Percentiles rank a stretch among this genome's conserved stretches.
Evolutionary conservation across 2,888 invertebrate genomes (phyloP).

Genomic region (Cryptocheilus praepositus): DNA sequence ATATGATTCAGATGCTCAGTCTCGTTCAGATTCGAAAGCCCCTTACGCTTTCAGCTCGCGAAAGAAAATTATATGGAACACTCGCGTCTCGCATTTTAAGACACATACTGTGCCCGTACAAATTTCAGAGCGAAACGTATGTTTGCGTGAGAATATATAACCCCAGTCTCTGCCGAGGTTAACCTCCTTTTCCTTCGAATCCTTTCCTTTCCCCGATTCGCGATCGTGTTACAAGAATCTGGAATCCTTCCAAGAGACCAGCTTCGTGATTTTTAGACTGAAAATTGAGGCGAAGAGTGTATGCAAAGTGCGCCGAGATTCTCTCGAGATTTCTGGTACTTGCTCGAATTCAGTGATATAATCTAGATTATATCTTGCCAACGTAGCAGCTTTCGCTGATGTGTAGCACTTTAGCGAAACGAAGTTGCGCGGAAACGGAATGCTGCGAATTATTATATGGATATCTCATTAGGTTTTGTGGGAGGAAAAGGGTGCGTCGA

Average conservation of each 20-base stretch:
- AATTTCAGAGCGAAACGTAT: slow-evolving; percentile 41
- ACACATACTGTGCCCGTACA: slow-evolving; percentile 4
- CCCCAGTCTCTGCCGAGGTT: background rate
- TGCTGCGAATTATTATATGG: background rate
- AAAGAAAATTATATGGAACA: no score
- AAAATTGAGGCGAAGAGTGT: slow-evolving; percentile 53
- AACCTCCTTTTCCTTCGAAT: slow-evolving; percentile 16
- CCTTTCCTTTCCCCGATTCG: slow-evolving; percentile 46
- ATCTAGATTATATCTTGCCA: slow-evolving; percentile 33
- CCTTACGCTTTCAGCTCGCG: no score
- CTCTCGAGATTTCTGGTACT: slow-evolving; percentile 38
- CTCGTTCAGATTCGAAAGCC: no score
- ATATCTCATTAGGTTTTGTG: background rate
- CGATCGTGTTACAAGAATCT: slow-evolving; percentile 56
- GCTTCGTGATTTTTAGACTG: slow-evolving; percentile 53
- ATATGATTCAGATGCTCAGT: no score
- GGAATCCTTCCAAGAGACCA: slow-evolving; percentile 52
- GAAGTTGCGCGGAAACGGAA: background rate
- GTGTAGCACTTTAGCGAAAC: background rate
- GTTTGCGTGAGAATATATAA: slow-evolving; percentile 48
- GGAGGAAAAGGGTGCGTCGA: no score
- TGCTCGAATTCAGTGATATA: slow-evolving; percentile 30
- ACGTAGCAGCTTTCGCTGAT: slow-evolving; percentile 18
- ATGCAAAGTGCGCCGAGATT: slow-evolving; percentile 54
- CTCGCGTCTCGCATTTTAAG: slow-evolving; percentile 15